phyloP scores from a whole-genome alignment of 2,113 vertebrate species.

The Chrysemys picta region DNA sequence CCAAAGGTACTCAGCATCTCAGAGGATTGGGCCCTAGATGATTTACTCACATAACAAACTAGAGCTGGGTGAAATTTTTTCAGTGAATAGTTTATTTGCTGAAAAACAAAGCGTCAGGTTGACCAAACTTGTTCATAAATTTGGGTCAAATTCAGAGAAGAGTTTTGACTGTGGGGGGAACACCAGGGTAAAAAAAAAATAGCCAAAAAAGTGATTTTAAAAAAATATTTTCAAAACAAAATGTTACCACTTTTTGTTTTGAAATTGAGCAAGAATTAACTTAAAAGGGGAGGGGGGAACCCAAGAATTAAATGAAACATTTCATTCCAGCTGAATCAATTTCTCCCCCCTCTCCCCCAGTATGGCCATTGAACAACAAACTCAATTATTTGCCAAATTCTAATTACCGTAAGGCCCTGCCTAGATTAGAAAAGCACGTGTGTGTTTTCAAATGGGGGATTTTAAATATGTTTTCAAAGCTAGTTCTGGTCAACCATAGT shows the following conservation, averaged over 20 bases:
- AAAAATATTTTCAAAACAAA: not conserved
- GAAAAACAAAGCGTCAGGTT: not conserved
- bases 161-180: not conserved
- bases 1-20: not conserved
- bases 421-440: not conserved
- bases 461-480: not conserved
- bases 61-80: not conserved
- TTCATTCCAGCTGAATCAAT: not conserved
- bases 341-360: not conserved
- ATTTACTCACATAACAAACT: not conserved
- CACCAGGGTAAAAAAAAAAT: no score
- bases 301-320: not conserved
- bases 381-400: not conserved
- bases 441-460: not conserved
- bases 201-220: not conserved
- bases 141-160: not conserved
- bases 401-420: not conserved
- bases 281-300: not conserved
- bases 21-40: not conserved
- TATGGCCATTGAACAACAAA: not conserved
- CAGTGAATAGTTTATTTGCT: not conserved
- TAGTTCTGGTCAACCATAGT: accelerated
- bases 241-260: not conserved
- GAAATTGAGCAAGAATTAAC: not conserved
- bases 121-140: not conserved